Evolutionary conservation across 35 echinoderm and acorn worm species (phyloP), one percentile per base, ranked within the genome.

Genomic region (Anneissia japonica): DNA sequence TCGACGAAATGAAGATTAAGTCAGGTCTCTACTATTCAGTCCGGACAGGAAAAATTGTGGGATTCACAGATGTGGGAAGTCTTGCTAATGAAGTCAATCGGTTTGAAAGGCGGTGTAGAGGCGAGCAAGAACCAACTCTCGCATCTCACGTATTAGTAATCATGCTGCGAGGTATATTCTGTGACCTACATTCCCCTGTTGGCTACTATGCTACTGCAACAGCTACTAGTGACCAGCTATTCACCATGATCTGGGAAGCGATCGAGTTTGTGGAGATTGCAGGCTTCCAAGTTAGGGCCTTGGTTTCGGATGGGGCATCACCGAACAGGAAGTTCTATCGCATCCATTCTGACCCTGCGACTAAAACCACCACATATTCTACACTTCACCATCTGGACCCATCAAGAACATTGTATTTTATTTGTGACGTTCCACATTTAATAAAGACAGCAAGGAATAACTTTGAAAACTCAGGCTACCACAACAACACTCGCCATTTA

Each of bases 1-100:
- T 82, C 75, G 87, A 89, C 75, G 87, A 89, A 55, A 89, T 89
- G 87, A 89, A 89, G 72, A 45, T 89, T 10, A 89, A 89, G 74
- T 0, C 30, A 0, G 87, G 79, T 16, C 14, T 82, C 39, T 43
- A 72, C 0, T 90, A 76, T 36, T 84, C 80, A 0, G 35, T 76
- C 10, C 9, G 79, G 34, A 75, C 64, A 32, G 80, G 88, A 0
- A 13, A 43, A 6, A 74, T 90, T 30, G 38, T 77, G 0, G 81
- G 88, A 34, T 90, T 90, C 38, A 46, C 81, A 36, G 81, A 90
- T 31, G 32, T 84, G 3, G 81, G 73, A 0, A 9, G 32, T 1
- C 30, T 90, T 13, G 31, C 46, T 34, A 45, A 82, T 23, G 79
- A 89, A 30, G 34, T 90, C 11, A 31, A 0, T 0, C 7, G 28